A percentile compares a stretch with the other conserved stretches of the same genome.
Evolutionary conservation across 2,888 invertebrate species (phyloP).

Genomic region (Diarsia rubi): DNA sequence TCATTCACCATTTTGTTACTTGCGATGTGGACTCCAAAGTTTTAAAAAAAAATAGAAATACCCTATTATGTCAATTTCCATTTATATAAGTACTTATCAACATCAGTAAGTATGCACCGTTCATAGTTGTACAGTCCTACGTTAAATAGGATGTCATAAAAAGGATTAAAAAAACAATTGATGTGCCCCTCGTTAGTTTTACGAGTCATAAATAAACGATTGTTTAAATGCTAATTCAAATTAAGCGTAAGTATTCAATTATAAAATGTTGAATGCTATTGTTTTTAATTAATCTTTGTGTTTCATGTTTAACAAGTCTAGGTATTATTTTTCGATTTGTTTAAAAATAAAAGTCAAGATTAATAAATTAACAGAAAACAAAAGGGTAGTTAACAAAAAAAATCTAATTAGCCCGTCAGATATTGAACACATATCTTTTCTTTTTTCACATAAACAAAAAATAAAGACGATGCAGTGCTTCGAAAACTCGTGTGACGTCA

Average conservation of each 20-base stretch:
- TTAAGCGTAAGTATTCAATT: constrained; percentile 36
- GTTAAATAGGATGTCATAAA: not conserved
- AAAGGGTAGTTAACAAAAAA: no score
- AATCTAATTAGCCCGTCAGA: no score
- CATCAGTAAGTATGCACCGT: not conserved
- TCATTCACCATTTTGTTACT: not conserved
- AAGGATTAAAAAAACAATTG: constrained; percentile 27
- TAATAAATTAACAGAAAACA: not conserved
- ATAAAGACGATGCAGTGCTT: no score
- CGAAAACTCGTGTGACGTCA: no score
- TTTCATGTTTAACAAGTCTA: constrained; percentile 34
- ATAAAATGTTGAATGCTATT: constrained; percentile 19
- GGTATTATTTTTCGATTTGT: constrained; percentile 35
- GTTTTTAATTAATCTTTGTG: constrained; percentile 40
- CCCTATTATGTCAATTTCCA: no score
- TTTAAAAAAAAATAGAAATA: no score
- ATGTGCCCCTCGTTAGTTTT: constrained; percentile 39
- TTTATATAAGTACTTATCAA: no score
- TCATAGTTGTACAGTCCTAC: not conserved
- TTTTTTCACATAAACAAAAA: no score
- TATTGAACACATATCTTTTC: no score
- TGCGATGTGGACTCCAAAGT: not conserved
- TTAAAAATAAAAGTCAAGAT: constrained; percentile 10
- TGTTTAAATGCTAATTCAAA: constrained; percentile 46
- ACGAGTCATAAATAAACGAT: constrained; percentile 44